phyloP scores from a whole-genome alignment of 2,888 invertebrate genomes.

The Himalopsyche tibetana region DNA sequence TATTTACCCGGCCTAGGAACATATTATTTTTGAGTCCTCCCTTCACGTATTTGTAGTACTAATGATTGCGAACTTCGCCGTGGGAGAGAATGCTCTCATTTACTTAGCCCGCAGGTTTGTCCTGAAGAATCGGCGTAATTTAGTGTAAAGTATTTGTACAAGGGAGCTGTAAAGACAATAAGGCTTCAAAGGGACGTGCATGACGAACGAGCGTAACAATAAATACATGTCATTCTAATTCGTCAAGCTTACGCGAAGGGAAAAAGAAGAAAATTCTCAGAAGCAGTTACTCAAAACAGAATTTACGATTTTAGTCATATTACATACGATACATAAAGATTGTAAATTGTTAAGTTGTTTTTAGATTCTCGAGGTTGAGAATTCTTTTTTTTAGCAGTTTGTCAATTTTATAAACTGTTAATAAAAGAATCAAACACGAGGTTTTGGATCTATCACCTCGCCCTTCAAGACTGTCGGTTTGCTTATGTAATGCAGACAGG shows the following conservation, averaged over 20 bases:
- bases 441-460: too few species aligned
- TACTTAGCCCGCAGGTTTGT: neutral
- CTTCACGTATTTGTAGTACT: neutral
- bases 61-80: constrained; percentile 12
- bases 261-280: neutral
- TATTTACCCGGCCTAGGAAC: neutral
- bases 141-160: constrained; percentile 28
- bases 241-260: neutral
- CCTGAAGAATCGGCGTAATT: constrained; percentile 15
- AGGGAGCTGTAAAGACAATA: neutral
- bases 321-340: too few species aligned
- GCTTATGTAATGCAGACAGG: too few species aligned
- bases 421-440: too few species aligned
- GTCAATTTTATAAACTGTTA: too few species aligned
- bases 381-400: too few species aligned
- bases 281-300: neutral
- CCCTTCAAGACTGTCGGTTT: too few species aligned
- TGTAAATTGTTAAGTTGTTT: too few species aligned
- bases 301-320: too few species aligned
- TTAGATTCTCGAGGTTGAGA: too few species aligned
- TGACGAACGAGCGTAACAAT: neutral
- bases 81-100: neutral
- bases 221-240: constrained; percentile 26
- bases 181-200: neutral
- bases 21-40: constrained; percentile 26